These are phyloP conservation scores for Lasioglossum leucozonium DNA, from an alignment of 2,888 invertebrate genomes.

Conservation along the genomic window DNA sequence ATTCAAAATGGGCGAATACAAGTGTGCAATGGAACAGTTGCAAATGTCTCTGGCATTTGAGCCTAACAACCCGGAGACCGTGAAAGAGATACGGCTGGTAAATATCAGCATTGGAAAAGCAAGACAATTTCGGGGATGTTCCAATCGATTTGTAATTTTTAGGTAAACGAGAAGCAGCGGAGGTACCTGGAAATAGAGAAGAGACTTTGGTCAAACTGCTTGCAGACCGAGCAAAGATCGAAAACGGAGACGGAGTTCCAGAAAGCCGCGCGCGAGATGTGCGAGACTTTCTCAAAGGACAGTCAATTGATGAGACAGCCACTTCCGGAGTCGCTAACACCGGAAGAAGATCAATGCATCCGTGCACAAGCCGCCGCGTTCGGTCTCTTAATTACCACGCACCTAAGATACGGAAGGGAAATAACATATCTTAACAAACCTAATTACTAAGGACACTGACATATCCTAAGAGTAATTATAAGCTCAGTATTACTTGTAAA, in stretches of 20 bases:
- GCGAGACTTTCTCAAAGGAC: slow-evolving; percentile 85
- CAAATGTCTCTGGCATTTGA: slow-evolving; percentile 86
- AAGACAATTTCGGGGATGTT: background rate
- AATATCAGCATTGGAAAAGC: slow-evolving; percentile 71
- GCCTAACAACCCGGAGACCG: slow-evolving; percentile 86
- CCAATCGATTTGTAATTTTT: slow-evolving; percentile 14
- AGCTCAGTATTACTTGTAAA: background rate
- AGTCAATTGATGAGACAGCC: slow-evolving; percentile 84
- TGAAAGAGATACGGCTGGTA: slow-evolving; percentile 86
- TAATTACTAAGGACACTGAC: slow-evolving; percentile 36
- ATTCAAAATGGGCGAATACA: slow-evolving; percentile 87
- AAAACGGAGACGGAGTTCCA: slow-evolving; percentile 73
- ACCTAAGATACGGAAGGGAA: slow-evolving; percentile 74
- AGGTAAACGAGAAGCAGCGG: slow-evolving; percentile 78
- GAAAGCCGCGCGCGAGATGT: slow-evolving; percentile 84
- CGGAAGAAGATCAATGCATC: slow-evolving; percentile 85
- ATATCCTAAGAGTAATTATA: background rate
- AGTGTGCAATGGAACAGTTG: slow-evolving; percentile 86
- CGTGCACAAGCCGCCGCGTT: slow-evolving; percentile 85
- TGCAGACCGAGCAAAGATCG: slow-evolving; percentile 65
- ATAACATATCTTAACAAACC: slow-evolving; percentile 66
- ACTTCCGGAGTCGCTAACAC: slow-evolving; percentile 85
- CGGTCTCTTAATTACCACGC: slow-evolving; percentile 84
- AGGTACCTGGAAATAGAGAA: slow-evolving; percentile 80
- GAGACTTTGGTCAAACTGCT: slow-evolving; percentile 82